These are phyloP conservation scores for Neopipo cinnamomea DNA, from an alignment of 2,113 vertebrate species.

Conservation along the genomic window DNA sequence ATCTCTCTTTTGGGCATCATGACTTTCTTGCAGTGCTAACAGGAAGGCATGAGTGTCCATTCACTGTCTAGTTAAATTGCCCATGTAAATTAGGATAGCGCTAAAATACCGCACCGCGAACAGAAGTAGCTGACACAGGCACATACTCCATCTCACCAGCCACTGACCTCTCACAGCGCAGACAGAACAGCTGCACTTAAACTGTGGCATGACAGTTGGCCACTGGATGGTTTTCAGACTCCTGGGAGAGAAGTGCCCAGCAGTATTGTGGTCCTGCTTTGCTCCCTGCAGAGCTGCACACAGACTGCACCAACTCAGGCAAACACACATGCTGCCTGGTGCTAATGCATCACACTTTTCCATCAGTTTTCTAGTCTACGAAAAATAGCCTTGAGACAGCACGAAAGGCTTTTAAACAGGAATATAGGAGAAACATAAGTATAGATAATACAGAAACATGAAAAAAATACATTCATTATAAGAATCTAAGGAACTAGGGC, in stretches of 20 bases:
- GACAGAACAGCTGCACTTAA: neutral
- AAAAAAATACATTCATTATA: neutral
- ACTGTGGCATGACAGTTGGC: neutral
- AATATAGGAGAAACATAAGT: neutral
- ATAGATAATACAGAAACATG: neutral
- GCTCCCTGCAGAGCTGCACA: fast-evolving
- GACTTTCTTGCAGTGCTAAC: neutral
- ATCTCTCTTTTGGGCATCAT: neutral
- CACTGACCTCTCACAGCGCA: neutral
- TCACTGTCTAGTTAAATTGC: neutral
- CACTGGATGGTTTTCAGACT: neutral
- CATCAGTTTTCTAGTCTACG: neutral
- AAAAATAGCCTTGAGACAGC: neutral
- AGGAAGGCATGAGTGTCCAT: neutral
- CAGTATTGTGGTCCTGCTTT: neutral
- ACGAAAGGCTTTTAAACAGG: neutral
- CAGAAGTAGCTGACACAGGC: neutral
- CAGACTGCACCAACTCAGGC: neutral
- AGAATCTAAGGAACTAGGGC: neutral
- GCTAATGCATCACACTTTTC: neutral
- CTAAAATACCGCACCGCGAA: neutral
- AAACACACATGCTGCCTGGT: neutral
- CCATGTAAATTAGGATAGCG: neutral
- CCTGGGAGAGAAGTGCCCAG: neutral
- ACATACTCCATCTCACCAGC: neutral